Percentiles rank a stretch among this genome's conserved stretches.
phyloP scores from a whole-genome alignment of 2,888 invertebrate species.

The Diogma glabrata region DNA sequence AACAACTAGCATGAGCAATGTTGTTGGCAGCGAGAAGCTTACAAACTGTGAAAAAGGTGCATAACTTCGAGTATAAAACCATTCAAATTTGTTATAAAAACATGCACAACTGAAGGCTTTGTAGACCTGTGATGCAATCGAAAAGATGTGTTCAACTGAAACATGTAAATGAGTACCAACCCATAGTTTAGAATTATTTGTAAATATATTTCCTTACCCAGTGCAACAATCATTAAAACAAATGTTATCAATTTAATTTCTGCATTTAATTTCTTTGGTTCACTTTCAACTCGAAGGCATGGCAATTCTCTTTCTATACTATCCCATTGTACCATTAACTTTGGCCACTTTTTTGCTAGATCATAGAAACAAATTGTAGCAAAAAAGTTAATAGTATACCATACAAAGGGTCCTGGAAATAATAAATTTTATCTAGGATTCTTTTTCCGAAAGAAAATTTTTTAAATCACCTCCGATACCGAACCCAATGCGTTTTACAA shows the following conservation, averaged over 20 bases:
- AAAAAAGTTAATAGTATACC: not conserved
- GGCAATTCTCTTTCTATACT: conserved; percentile 27
- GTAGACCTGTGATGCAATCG: conserved; percentile 45
- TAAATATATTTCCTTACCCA: conserved; percentile 16
- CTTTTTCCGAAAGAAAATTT: too few species aligned
- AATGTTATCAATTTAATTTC: conserved; percentile 28
- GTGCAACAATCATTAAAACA: conserved; percentile 27
- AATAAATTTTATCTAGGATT: too few species aligned
- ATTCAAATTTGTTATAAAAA: conserved; percentile 25
- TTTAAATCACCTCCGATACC: too few species aligned
- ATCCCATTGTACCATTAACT: conserved; percentile 28
- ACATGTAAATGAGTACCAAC: conserved; percentile 15
- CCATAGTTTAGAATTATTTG: conserved; percentile 19
- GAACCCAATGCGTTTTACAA: not conserved
- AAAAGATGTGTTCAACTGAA: conserved; percentile 49
- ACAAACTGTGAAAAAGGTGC: conserved; percentile 42
- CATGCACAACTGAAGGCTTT: conserved; percentile 38
- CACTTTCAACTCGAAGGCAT: conserved; percentile 20
- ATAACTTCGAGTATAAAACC: conserved; percentile 33
- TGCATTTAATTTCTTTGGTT: conserved; percentile 23
- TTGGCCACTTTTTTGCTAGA: conserved; percentile 32
- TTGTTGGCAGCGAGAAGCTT: conserved; percentile 40
- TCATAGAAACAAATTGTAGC: conserved; percentile 13
- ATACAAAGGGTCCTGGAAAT: too few species aligned
- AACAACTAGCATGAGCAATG: conserved; percentile 34